Base-by-base conservation (phyloP, 2,113 vertebrate species). In the Echinops telfairi region DNA sequence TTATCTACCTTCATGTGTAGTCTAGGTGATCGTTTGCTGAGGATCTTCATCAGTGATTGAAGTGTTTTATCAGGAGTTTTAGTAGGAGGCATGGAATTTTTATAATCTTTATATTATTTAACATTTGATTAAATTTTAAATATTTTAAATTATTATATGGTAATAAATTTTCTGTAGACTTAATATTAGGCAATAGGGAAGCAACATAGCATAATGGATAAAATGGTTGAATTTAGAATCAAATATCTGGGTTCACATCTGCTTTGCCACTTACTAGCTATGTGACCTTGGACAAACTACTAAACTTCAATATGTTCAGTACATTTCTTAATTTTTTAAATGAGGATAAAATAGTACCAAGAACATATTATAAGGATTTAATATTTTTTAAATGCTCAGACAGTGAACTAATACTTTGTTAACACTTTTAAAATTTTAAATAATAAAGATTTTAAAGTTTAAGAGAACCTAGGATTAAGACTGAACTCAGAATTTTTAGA, bases 281-380 rank as follows among this genome's bases (percentile, higher is more conserved):
- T 64, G 76, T 90, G 76, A 90, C 38, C 64, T 92, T 80, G 27
- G 68, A 20, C 53, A 71, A 91, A 19, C 40, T 90, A 60, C 7
- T 87, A 71, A 86, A 76, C n/a, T 71, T 83, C 47, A 73, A 2
- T 80, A 38, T 79, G 70, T 31, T 47, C 88, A 80, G 68, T 27
- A 7, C 81, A 33, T 91, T 92, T 95, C 57, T 12, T 95, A 22
- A 64, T 84, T 89, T 95, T 53, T 85, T 83, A 96, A 78, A 77
- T 78, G 66, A 91, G 33, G 70, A 89, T 88, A 91, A 68, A 25
- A 66, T 66, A 66, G 19, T 75, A 80, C 27, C 20, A 78, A 83
- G 1, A 8, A 60, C 9, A 47, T 58, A 73, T 68, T 73, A 33
- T 43, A 88, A 88, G 6, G 23, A 91, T 91, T 94, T 91, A 90